Evolutionary conservation across 2,888 invertebrate genomes (phyloP), one percentile per base, ranked within the genome.

Genomic region (Clivina fossor): DNA sequence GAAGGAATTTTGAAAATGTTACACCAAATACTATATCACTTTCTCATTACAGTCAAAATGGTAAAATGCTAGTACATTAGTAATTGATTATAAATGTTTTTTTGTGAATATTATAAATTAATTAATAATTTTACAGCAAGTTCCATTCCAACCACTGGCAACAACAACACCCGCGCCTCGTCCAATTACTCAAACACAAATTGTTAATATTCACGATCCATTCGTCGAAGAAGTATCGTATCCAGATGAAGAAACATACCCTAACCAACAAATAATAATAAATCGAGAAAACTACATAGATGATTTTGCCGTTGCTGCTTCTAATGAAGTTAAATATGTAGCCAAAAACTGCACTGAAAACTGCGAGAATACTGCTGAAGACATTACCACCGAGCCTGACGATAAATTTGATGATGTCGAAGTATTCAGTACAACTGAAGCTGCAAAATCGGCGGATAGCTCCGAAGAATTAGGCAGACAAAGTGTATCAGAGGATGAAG

Each of bases 181-280:
- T 16, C 58, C 57, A 2, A 33, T 49, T 1, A 49, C 56, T 33
- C 59, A 59, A 15, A 56, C 53, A 13, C 59, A 56, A 41, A 58
- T 56, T 15, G 41, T 58, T n/a, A 58, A 56, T 32, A 38, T 60
- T 22, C 43, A 56, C 8, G 59, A 59, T 16, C 51, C 56, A 15
- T n/a, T 26, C 3, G 24, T 28, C 9, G 43, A 41, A 44, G 19
- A 57, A n/a, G n/a, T n/a, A n/a, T n/a, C n/a, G n/a, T n/a, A 55
- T 38, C 32, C 56, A 26, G 24, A 38, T 24, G 24, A 56, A 40
- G 38, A 60, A 51, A 50, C 48, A 26, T 22, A 51, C 11, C 50
- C 30, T 30, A 19, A 33, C 19, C 57, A 57, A 7, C 54, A 53
- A 19, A 24, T 40, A n/a, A n/a, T n/a, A n/a, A n/a, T n/a, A n/a